Evolutionary conservation across 1,140 invertebrate genomes (phyloP).

Genomic region (Colletes gigas): DNA sequence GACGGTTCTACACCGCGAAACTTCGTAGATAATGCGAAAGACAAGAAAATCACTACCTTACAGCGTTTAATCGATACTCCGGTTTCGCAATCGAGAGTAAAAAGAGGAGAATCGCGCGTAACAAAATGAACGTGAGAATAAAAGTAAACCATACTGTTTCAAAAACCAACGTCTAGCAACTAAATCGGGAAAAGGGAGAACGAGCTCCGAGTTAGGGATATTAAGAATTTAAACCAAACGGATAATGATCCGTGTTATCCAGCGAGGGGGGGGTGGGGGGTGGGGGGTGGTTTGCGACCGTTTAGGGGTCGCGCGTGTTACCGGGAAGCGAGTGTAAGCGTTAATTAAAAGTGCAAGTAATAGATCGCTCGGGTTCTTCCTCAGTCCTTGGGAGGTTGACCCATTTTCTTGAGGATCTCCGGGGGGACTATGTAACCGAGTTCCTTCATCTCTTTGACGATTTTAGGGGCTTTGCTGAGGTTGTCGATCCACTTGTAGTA

Average conservation of each 20-base stretch:
- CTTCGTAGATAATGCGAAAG: background rate
- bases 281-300: too few species aligned
- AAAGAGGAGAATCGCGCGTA: too few species aligned
- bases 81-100: background rate
- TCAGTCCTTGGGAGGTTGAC: background rate
- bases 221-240: too few species aligned
- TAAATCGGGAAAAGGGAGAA: background rate
- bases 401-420: constrained; percentile 44
- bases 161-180: background rate
- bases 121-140: background rate
- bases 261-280: too few species aligned
- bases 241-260: too few species aligned
- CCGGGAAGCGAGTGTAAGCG: background rate
- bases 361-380: background rate
- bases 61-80: constrained; percentile 5
- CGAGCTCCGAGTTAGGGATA: too few species aligned
- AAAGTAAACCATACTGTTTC: background rate
- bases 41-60: background rate
- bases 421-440: constrained; percentile 83
- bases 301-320: too few species aligned
- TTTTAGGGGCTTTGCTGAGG: constrained; percentile 81
- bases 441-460: constrained; percentile 85
- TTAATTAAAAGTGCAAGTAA: background rate
- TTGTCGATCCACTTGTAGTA: constrained; percentile 88
- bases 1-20: background rate